phyloP scores from a whole-genome alignment of 2,888 invertebrate species.

The Axea sp. region DNA sequence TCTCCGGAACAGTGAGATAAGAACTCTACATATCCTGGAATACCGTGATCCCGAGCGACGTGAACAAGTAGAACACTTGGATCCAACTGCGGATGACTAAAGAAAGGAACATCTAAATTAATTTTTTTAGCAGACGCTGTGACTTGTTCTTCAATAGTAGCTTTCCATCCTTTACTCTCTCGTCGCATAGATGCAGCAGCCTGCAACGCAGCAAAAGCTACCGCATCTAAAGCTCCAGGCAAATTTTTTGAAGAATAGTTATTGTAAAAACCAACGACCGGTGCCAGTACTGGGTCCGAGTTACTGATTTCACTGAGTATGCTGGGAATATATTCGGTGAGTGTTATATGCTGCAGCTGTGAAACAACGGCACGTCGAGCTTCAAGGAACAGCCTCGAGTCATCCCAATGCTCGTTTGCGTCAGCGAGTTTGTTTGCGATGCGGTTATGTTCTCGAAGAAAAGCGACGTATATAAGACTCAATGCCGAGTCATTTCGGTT shows the following conservation, averaged over 20 bases:
- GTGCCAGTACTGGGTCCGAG: constrained; percentile 83
- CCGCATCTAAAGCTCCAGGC: constrained; percentile 89
- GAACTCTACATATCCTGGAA: constrained; percentile 86
- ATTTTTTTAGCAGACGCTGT: constrained; percentile 84
- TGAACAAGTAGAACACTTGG: constrained; percentile 81
- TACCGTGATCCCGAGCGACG: constrained; percentile 88
- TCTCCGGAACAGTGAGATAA: constrained; percentile 81
- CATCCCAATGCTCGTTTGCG: constrained; percentile 89
- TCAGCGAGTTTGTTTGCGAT: constrained; percentile 85
- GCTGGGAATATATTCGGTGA: constrained; percentile 90
- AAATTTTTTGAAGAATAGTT: constrained; percentile 90
- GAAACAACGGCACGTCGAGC: constrained; percentile 87
- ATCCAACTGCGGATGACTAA: constrained; percentile 74
- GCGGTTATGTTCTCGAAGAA: constrained; percentile 89
- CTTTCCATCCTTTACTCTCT: constrained; percentile 80
- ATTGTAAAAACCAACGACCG: constrained; percentile 86
- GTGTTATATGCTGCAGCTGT: constrained; percentile 91
- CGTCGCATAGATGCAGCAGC: constrained; percentile 89
- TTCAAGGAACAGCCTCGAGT: constrained; percentile 88
- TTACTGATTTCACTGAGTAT: constrained; percentile 86
- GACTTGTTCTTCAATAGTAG: constrained; percentile 82
- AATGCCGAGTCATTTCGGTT: constrained; percentile 82
- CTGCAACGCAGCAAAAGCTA: constrained; percentile 87
- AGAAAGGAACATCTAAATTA: constrained; percentile 80
- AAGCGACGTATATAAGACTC: constrained; percentile 86